phyloP scores from a whole-genome alignment of 1,140 invertebrate species.

The Penaeus indicus region DNA sequence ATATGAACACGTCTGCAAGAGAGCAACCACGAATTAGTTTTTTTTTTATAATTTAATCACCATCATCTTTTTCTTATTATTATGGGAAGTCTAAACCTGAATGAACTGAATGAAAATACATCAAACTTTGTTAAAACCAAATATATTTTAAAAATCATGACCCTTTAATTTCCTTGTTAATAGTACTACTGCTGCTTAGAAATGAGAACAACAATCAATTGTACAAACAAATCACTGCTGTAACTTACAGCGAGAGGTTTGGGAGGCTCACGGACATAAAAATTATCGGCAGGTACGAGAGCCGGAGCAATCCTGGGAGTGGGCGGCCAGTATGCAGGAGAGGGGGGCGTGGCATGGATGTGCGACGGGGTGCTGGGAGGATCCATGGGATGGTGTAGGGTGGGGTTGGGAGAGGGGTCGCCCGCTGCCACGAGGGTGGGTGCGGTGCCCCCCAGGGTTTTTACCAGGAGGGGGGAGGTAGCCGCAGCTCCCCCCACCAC shows the following conservation, averaged over 20 bases:
- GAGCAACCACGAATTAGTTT: constrained; percentile 5
- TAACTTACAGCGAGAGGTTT: constrained; percentile 66
- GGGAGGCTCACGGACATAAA: constrained; percentile 65
- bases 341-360: constrained; percentile 60
- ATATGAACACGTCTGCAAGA: constrained; percentile 65
- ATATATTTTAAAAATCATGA: background rate
- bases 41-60: background rate
- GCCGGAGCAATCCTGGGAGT: constrained; percentile 59
- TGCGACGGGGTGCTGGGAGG: constrained; percentile 63
- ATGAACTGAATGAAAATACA: background rate
- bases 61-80: background rate
- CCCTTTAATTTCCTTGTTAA: too few relatives aligned
- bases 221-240: background rate
- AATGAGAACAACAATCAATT: background rate
- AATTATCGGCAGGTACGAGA: constrained; percentile 65
- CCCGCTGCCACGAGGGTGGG: constrained; percentile 54
- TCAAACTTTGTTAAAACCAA: background rate
- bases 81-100: background rate
- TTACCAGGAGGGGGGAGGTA: constrained; percentile 64
- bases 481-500: constrained; percentile 59
- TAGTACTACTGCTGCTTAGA: background rate
- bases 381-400: constrained; percentile 62
- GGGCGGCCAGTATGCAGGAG: constrained; percentile 62
- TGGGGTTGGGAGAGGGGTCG: constrained; percentile 62
- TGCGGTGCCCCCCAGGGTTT: constrained; percentile 56